phyloP scores from a whole-genome alignment of 2,113 vertebrate species.

The Cynocephalus volans region DNA sequence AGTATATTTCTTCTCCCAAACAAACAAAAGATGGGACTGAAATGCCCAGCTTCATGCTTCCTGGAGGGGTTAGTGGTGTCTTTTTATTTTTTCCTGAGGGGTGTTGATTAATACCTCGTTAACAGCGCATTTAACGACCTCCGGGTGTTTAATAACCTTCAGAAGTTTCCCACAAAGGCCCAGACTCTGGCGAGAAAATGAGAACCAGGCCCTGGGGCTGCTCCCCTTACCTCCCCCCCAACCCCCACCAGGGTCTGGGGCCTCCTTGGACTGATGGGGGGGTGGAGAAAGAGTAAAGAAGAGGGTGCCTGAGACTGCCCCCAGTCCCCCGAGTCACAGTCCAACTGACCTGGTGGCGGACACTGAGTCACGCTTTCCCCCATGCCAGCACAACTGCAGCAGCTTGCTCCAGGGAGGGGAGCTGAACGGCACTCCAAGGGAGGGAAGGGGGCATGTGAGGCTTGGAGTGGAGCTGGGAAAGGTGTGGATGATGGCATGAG shows the following conservation, averaged over 20 bases:
- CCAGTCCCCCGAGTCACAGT: background rate
- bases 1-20: constrained; percentile 71
- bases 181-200: constrained; percentile 83
- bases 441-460: background rate
- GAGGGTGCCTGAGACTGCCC: background rate
- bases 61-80: constrained; percentile 74
- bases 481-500: background rate
- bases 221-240: constrained; percentile 61
- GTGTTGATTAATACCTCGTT: constrained; percentile 88
- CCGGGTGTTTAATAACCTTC: constrained; percentile 86
- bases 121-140: constrained; percentile 86
- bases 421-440: background rate
- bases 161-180: constrained; percentile 86
- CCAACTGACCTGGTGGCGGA: background rate
- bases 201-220: constrained; percentile 82
- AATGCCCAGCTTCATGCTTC: constrained; percentile 69
- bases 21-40: constrained; percentile 81
- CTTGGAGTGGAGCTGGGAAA: background rate
- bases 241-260: constrained; percentile 57
- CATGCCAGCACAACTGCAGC: background rate
- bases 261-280: constrained; percentile 45
- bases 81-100: constrained; percentile 85
- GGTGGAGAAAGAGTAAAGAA: background rate
- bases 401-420: background rate
- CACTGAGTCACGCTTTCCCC: background rate